Evolutionary conservation across 1,140 invertebrate species (phyloP).

Genomic region (Drosophila nigrodunni): DNA sequence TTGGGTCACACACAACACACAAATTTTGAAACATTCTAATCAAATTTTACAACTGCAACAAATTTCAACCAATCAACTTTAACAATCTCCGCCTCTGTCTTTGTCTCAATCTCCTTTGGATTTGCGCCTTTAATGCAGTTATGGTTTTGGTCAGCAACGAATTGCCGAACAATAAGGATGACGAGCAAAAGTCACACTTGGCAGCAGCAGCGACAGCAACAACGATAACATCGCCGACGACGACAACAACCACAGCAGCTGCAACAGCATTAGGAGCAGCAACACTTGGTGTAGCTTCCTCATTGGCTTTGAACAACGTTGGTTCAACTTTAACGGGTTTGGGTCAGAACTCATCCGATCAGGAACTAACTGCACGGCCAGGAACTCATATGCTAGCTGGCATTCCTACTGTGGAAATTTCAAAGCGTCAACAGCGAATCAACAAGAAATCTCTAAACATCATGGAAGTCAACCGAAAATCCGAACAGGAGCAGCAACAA

Average conservation of each 20-base stretch:
- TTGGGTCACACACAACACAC: slow-evolving; percentile 20
- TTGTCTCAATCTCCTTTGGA: slow-evolving; percentile 1
- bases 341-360: neutral
- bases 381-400: slow-evolving; percentile 3
- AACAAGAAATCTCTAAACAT: slow-evolving; percentile 44
- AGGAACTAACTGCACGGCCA: slow-evolving; percentile 16
- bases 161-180: slow-evolving; percentile 66
- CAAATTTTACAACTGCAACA: slow-evolving; percentile 25
- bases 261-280: neutral
- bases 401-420: neutral
- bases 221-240: slow-evolving; percentile 1
- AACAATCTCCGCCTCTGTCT: slow-evolving; percentile 4
- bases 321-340: neutral
- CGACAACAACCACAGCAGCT: slow-evolving; percentile 21
- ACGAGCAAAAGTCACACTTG: slow-evolving; percentile 45
- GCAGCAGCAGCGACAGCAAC: slow-evolving; percentile 12
- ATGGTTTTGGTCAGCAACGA: slow-evolving; percentile 76
- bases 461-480: slow-evolving; percentile 62
- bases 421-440: slow-evolving; percentile 26
- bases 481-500: slow-evolving; percentile 40
- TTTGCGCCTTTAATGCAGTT: slow-evolving; percentile 39
- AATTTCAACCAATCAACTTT: slow-evolving; percentile 19
- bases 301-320: slow-evolving; percentile 15
- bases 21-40: slow-evolving; percentile 35
- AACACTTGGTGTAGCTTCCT: too few relatives aligned